Evolutionary conservation across 2,113 vertebrate genomes (phyloP).

Genomic region (Origma solitaria): DNA sequence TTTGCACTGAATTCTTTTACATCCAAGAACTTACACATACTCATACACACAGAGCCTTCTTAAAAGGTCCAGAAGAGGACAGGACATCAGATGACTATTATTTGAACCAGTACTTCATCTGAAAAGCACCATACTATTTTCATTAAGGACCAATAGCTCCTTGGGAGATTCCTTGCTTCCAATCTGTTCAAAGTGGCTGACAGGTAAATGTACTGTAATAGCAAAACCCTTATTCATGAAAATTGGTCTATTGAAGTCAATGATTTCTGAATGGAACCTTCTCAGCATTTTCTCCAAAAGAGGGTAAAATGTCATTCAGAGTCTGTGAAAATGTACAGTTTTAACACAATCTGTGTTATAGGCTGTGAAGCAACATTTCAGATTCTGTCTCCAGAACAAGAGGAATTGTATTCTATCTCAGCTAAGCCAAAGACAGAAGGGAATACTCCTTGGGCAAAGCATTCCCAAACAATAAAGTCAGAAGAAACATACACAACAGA

Average conservation of each 20-base stretch:
- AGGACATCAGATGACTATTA: neutral
- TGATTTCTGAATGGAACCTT: neutral
- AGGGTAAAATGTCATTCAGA: neutral
- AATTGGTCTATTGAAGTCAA: neutral
- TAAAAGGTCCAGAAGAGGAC: neutral
- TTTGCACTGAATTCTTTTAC: neutral
- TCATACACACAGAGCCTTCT: neutral
- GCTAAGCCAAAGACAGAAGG: neutral
- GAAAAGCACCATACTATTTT: neutral
- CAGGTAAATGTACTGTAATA: neutral
- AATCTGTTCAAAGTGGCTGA: neutral
- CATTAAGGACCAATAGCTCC: neutral
- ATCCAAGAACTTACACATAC: neutral
- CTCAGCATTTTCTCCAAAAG: neutral
- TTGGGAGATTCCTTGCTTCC: neutral
- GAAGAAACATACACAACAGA: neutral
- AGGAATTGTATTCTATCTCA: neutral
- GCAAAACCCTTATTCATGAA: neutral
- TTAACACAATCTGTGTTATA: neutral
- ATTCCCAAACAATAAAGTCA: neutral
- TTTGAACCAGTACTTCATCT: neutral
- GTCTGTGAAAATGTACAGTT: neutral
- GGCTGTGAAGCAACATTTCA: neutral
- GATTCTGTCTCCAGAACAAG: neutral
- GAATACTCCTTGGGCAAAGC: neutral